A percentile compares a stretch with the other conserved stretches of the same genome.
Conservation (phyloP, 2,888 invertebrate genomes). For the Cynaeus angustus region DNA sequence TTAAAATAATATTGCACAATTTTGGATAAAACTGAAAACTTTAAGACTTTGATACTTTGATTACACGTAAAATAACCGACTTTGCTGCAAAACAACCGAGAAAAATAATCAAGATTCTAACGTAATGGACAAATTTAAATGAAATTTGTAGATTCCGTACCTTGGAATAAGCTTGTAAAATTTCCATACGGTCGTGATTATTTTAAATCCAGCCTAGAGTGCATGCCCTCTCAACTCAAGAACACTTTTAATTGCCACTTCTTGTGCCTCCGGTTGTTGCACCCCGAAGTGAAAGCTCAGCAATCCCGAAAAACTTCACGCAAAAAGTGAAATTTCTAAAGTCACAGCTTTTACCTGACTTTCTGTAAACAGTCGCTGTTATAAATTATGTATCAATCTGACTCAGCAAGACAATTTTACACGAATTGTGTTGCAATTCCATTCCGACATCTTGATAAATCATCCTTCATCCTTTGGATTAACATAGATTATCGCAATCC, state of each 20-base stretch:
- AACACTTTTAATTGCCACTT: constrained; percentile 1
- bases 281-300: background rate
- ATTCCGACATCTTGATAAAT: constrained; percentile 38
- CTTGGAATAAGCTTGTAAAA: too few relatives aligned
- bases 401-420: background rate
- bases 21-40: too few relatives aligned
- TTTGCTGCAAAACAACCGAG: too few relatives aligned
- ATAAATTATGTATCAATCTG: too few relatives aligned
- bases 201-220: background rate
- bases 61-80: too few relatives aligned
- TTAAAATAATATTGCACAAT: too few relatives aligned
- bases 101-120: too few relatives aligned
- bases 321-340: background rate
- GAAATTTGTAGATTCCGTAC: too few relatives aligned
- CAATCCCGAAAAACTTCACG: too few relatives aligned
- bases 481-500: constrained; percentile 31
- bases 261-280: background rate
- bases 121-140: too few relatives aligned
- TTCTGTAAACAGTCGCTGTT: background rate
- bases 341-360: background rate
- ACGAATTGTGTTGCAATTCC: background rate
- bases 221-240: background rate
- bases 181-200: too few relatives aligned
- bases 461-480: constrained; percentile 31
- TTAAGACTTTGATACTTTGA: too few relatives aligned